phyloP scores from a whole-genome alignment of 2,113 vertebrate genomes.

The human (Homo sapiens) region DNA sequence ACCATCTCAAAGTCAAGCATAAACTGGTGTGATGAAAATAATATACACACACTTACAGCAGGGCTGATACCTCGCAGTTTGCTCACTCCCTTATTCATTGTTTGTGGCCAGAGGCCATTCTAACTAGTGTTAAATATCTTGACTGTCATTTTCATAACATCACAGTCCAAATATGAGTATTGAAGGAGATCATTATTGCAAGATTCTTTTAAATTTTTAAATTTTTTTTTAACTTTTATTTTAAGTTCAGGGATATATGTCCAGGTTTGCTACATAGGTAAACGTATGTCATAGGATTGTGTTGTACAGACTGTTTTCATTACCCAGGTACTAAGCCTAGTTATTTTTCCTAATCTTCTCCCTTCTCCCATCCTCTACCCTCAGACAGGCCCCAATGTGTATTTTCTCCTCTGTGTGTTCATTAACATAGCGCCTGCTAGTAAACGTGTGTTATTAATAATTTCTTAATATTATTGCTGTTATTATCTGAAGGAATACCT shows the following conservation, averaged over 20 bases:
- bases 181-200: background rate
- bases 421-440: background rate
- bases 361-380: too few relatives aligned
- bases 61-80: background rate
- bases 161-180: fast-evolving
- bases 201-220: background rate
- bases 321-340: too few relatives aligned
- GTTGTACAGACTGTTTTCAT: too few relatives aligned
- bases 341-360: too few relatives aligned
- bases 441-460: background rate
- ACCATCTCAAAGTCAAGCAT: background rate
- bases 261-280: too few relatives aligned
- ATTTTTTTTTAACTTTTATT: too few relatives aligned
- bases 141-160: background rate
- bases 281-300: too few relatives aligned
- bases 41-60: background rate
- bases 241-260: too few relatives aligned
- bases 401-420: too few relatives aligned
- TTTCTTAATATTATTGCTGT: background rate
- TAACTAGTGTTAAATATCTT: background rate
- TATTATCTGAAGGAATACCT: background rate
- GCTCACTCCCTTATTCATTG: fast-evolving
- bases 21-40: background rate
- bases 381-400: too few relatives aligned
- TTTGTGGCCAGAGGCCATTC: background rate